Percentiles rank a stretch among this genome's conserved stretches.
Evolutionary conservation across 2,888 invertebrate genomes (phyloP).

Genomic region (Aplocera efformata): DNA sequence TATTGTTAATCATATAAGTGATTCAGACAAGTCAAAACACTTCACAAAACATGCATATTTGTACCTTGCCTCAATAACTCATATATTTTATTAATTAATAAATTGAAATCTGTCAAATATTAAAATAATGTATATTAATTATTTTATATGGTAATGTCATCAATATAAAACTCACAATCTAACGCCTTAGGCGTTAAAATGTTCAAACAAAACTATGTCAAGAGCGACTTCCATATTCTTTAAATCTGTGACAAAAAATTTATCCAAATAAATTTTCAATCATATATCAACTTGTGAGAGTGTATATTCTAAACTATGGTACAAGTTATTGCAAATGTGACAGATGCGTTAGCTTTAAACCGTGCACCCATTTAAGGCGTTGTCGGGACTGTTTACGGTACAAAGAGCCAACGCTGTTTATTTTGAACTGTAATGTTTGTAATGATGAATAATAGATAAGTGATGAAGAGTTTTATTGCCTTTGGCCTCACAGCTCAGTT

Average conservation of each 20-base stretch:
- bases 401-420: constrained; percentile 28
- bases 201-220: constrained; percentile 53
- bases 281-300: no score
- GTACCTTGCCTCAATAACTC: no score
- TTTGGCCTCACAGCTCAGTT: no score
- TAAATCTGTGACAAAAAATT: constrained; percentile 3
- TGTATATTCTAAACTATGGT: no score
- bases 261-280: constrained; percentile 8
- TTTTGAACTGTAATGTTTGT: no score
- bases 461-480: constrained; percentile 24
- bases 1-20: no score
- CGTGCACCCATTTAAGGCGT: constrained; percentile 39
- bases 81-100: no score
- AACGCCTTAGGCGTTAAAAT: constrained; percentile 39
- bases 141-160: constrained; percentile 29
- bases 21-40: no score
- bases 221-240: constrained; percentile 38
- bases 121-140: constrained; percentile 20
- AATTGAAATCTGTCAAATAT: no score
- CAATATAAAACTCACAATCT: constrained; percentile 46
- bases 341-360: constrained; percentile 36
- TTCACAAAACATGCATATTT: no score
- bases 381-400: constrained; percentile 40
- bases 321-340: constrained; percentile 9
- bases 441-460: constrained; percentile 23